phyloP scores from a whole-genome alignment of 2,888 invertebrate genomes.

The Polyommatus iphigenia region DNA sequence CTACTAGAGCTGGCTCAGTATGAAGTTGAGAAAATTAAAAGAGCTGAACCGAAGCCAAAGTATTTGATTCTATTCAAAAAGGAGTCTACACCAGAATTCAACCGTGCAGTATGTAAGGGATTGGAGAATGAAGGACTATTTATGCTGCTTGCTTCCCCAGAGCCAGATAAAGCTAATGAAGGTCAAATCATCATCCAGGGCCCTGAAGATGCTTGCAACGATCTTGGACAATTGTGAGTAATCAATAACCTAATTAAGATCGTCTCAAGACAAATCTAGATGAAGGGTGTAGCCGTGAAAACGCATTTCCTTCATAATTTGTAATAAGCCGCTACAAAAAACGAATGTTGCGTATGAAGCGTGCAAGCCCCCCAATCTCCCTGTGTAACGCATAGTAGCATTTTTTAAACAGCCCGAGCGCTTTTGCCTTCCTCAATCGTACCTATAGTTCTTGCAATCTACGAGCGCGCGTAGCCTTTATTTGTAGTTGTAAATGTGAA shows the following conservation, averaged over 20 bases:
- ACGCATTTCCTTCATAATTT: no score
- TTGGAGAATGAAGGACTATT: constrained; percentile 80
- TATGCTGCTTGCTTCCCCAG: constrained; percentile 85
- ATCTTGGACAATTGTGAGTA: constrained; percentile 82
- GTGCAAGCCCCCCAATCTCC: no score
- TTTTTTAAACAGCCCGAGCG: no score
- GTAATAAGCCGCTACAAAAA: no score
- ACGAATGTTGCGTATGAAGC: no score
- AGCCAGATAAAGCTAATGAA: constrained; percentile 80
- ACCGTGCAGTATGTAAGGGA: constrained; percentile 84
- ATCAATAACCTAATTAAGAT: background rate
- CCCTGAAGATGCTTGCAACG: constrained; percentile 72
- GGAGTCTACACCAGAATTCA: constrained; percentile 89
- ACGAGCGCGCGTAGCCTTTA: no score
- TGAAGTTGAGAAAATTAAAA: constrained; percentile 83
- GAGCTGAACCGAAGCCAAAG: constrained; percentile 68
- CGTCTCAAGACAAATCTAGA: no score
- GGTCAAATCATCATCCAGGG: constrained; percentile 81
- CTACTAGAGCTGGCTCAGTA: constrained; percentile 85
- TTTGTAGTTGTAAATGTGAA: no score
- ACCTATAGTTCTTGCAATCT: no score
- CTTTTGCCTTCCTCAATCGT: no score
- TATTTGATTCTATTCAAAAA: constrained; percentile 83
- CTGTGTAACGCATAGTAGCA: no score
- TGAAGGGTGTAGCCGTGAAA: no score